Conservation (phyloP, 2,888 invertebrate species). For the Tridacna crocea region DNA sequence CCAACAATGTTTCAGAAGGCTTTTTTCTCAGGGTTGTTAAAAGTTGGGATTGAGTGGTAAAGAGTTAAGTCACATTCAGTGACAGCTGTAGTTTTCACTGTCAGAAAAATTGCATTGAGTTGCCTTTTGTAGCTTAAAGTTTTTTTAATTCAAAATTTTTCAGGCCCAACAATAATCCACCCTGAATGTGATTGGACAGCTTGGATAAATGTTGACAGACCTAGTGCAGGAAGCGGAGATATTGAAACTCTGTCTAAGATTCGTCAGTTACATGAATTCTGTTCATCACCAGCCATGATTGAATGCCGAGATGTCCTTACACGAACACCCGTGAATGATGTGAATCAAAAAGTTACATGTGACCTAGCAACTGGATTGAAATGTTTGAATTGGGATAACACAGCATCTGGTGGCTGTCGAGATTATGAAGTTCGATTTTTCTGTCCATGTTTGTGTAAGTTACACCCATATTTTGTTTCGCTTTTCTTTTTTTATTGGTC, state of each 20-base stretch:
- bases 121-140: no score
- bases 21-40: no score
- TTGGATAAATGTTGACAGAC: slow-evolving; percentile 79
- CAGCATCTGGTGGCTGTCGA: slow-evolving; percentile 62
- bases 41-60: no score
- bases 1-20: not conserved
- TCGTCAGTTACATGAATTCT: slow-evolving; percentile 70
- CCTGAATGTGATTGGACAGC: slow-evolving; percentile 79
- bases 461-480: not conserved
- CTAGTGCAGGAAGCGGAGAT: slow-evolving; percentile 75
- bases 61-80: no score
- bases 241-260: slow-evolving; percentile 76
- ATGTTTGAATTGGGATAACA: slow-evolving; percentile 73
- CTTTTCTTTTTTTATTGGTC: no score
- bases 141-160: not conserved
- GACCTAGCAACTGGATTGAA: slow-evolving; percentile 83
- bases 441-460: slow-evolving; percentile 85
- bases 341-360: slow-evolving; percentile 91
- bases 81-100: no score
- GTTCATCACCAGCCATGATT: slow-evolving; percentile 86
- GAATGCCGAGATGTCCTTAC: slow-evolving; percentile 90
- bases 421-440: slow-evolving; percentile 82
- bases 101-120: no score
- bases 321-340: slow-evolving; percentile 88
- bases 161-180: slow-evolving; percentile 61